phyloP scores from a whole-genome alignment of 2,797 vertebrate species.

The Thunnus albacares region DNA sequence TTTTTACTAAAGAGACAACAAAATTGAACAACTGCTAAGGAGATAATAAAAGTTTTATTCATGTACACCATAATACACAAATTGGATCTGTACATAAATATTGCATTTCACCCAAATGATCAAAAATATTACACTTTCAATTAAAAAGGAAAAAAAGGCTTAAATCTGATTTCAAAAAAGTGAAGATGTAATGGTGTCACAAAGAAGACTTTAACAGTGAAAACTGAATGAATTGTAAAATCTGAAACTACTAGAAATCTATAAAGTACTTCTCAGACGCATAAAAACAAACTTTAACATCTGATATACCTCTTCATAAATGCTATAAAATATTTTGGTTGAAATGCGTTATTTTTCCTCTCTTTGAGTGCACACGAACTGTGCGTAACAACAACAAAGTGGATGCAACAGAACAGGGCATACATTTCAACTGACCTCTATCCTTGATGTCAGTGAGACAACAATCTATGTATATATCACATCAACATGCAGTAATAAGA shows the following conservation, averaged over 20 bases:
- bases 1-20: not conserved
- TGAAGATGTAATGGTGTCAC: constrained; percentile 46
- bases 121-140: constrained; percentile 69
- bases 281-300: constrained; percentile 61
- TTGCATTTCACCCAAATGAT: constrained; percentile 80
- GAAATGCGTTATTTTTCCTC: constrained; percentile 47
- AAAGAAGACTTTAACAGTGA: constrained; percentile 45
- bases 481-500: constrained; percentile 60
- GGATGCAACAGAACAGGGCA: constrained; percentile 39
- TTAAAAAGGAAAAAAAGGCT: constrained; percentile 56
- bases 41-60: constrained; percentile 80
- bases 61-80: constrained; percentile 83
- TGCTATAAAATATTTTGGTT: constrained; percentile 75
- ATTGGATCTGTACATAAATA: constrained; percentile 86
- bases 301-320: constrained; percentile 56
- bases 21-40: not conserved
- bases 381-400: constrained; percentile 54
- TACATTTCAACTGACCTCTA: constrained; percentile 24
- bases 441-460: constrained; percentile 26
- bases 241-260: constrained; percentile 71
- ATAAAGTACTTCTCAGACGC: constrained; percentile 63
- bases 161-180: constrained; percentile 54
- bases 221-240: constrained; percentile 67
- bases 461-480: constrained; percentile 28
- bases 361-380: constrained; percentile 68